phyloP scores from a whole-genome alignment of 1,140 invertebrate species.

The roundworm (Caenorhabditis elegans) region DNA sequence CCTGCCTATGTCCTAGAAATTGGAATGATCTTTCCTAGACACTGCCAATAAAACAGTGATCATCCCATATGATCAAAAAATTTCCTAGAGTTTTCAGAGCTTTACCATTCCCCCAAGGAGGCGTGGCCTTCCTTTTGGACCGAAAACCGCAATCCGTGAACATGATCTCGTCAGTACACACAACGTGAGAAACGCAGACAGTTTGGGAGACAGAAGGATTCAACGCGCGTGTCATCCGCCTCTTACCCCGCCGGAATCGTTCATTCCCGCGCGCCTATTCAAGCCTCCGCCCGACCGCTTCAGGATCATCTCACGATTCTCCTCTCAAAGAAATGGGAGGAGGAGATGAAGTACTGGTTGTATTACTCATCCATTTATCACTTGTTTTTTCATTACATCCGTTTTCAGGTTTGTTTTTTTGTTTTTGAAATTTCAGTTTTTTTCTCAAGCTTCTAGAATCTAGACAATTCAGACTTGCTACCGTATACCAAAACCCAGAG shows the following conservation, averaged over 20 bases:
- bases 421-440: not conserved
- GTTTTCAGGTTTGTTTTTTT: not conserved
- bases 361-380: constrained; percentile 22
- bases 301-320: constrained; percentile 21
- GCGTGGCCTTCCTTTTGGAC: not conserved
- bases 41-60: too few species aligned
- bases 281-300: not conserved
- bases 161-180: not conserved
- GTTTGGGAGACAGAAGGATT: not conserved
- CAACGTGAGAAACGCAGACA: not conserved
- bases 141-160: constrained; percentile 28
- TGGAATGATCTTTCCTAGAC: too few species aligned
- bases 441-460: too few species aligned
- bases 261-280: constrained; percentile 10
- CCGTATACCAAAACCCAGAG: too few species aligned
- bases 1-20: too few species aligned
- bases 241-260: not conserved
- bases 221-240: constrained; percentile 8
- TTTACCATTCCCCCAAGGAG: not conserved
- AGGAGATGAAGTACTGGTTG: constrained; percentile 25
- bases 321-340: constrained; percentile 10
- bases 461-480: too few species aligned
- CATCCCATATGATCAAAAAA: too few species aligned
- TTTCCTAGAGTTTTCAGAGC: too few species aligned
- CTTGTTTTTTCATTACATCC: constrained; percentile 13